Base-by-base conservation (phyloP, 2,113 vertebrate genomes). In the Pseudorhombus dupliciocellatus region DNA sequence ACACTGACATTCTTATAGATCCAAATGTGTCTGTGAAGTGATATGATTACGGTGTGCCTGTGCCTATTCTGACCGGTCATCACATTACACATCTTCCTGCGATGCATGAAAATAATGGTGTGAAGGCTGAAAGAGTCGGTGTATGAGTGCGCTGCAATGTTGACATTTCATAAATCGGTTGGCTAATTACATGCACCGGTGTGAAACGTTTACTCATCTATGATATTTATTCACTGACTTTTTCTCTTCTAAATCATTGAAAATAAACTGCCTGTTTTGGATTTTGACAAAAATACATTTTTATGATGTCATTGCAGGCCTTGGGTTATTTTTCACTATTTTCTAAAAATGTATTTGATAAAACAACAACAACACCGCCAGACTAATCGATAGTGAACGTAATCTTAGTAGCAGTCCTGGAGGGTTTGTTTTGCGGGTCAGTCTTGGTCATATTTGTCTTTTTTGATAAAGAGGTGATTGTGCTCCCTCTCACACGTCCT, bases 381-480 rank as follows among this genome's bases (percentile, higher is more conserved):
- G 46, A 50, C 20, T 50, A n/a, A 50, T 50, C 46, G 14, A 50
- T 50, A 50, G 46, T 20, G 20, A 50, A 64, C 24, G 9, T 11
- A 31, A 42, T 6, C 28, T 20, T 3, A 7, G 21, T 21, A 28
- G 34, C 34, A 48, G 18, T 63, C 18, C 21, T 22, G 7, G 14
- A 40, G n/a, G 14, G 12, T n/a, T 9, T 37, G 34, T 58, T 40
- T 58, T n/a, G 4, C 14, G 24, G 30, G 51, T 46, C 42, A 46
- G 15, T 46, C 15, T 46, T 46, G 59, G 57, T 51, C 34, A 54
- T 48, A 65, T 59, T 25, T 60, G n/a, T 54, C 22, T 50, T 22
- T 48, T 73, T 24, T 76, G 31, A 64, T 51, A 30, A 73, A 73
- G 34, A 71, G 64, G 71, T 34, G 60, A 69, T 20, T 67, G 46